Evolutionary conservation across 2,797 vertebrate genomes (phyloP), one percentile per base, ranked within the genome.

Genomic region (Antennarius maculatus): DNA sequence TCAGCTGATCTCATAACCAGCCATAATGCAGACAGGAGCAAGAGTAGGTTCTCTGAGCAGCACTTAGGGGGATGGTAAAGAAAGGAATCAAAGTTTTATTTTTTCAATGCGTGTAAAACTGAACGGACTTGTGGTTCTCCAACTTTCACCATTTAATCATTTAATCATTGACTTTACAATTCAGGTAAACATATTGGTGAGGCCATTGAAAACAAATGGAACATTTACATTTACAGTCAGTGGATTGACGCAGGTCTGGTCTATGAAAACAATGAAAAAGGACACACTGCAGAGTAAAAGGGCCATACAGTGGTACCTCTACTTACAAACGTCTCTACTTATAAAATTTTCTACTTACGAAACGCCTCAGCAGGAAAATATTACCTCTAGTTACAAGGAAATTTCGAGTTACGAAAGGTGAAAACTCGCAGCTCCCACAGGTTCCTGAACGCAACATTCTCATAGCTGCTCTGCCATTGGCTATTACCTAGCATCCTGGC

Each of bases 271-370:
- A 63, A 49, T 64, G 60, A 63, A 45, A 69, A 62, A 63, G 43
- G 49, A 81, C 58, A 66, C 29, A 28, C 37, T 61, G 61, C 68
- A 54, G 53, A 59, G 48, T 15, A 51, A 60, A 70, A 76, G 50
- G 34, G 37, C 23, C 23, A 23, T 23, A 23, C 23, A 23, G 23
- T 23, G 23, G 23, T 23, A 23, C 23, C 23, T 23, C 23, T 23
- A 23, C 23, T 23, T 23, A n/a, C n/a, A n/a, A n/a, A n/a, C n/a
- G n/a, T n/a, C n/a, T n/a, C n/a, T n/a, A n/a, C n/a, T n/a, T n/a
- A n/a, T n/a, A n/a, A n/a, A n/a, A n/a, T n/a, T n/a, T n/a, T n/a
- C n/a, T n/a, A n/a, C n/a, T n/a, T n/a, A n/a, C n/a, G n/a, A n/a
- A n/a, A n/a, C n/a, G n/a, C n/a, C n/a, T n/a, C n/a, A n/a, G n/a